Evolutionary conservation across 2,797 vertebrate genomes (phyloP).

Genomic region (Rhincodon typus): DNA sequence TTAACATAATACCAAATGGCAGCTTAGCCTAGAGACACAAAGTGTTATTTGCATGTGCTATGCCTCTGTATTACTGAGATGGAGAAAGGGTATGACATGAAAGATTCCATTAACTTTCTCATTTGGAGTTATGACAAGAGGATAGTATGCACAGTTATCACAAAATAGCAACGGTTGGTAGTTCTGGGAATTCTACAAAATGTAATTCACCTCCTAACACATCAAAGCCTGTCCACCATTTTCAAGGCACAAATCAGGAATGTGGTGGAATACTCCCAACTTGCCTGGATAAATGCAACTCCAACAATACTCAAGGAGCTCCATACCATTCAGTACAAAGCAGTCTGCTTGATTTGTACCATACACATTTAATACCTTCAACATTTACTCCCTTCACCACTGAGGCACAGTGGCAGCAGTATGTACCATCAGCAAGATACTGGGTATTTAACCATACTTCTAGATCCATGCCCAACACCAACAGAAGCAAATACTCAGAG

Average conservation of each 20-base stretch:
- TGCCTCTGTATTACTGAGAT: neutral
- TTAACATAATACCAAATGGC: neutral
- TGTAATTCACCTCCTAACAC: too few species aligned
- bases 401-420: too few species aligned
- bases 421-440: too few species aligned
- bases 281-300: too few species aligned
- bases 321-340: too few species aligned
- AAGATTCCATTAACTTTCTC: neutral
- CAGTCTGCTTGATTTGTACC: too few species aligned
- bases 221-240: too few species aligned
- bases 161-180: neutral
- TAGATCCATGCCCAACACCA: neutral
- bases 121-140: neutral
- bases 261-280: too few species aligned
- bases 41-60: neutral
- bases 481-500: neutral
- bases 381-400: too few species aligned
- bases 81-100: neutral
- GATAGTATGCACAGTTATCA: neutral
- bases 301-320: too few species aligned
- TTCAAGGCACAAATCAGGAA: too few species aligned
- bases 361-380: too few species aligned
- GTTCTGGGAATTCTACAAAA: neutral
- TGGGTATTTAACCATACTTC: neutral
- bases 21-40: neutral